These are phyloP conservation scores for Oligia strigilis DNA, from an alignment of 2,888 invertebrate genomes.

Conservation along the genomic window DNA sequence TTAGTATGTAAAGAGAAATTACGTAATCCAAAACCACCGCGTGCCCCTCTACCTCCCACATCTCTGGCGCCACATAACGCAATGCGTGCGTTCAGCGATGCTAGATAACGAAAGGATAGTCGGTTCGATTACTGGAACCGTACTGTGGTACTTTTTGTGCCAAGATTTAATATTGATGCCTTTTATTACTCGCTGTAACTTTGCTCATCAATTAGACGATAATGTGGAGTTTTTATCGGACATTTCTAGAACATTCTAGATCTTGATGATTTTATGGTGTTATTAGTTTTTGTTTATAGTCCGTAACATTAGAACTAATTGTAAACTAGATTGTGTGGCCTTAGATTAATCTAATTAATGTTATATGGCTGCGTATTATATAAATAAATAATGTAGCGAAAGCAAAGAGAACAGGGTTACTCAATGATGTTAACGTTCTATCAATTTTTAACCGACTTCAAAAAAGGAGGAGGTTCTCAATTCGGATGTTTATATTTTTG, in stretches of 20 bases:
- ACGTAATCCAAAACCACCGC: too few species aligned
- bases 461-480: too few species aligned
- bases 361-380: too few species aligned
- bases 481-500: too few species aligned
- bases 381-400: not conserved
- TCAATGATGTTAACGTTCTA: not conserved
- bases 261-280: conserved; percentile 30
- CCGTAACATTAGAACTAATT: conserved; percentile 44
- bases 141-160: conserved; percentile 45
- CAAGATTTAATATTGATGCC: conserved; percentile 55
- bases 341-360: not conserved
- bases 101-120: conserved; percentile 60
- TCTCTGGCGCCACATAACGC: conserved; percentile 52
- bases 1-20: too few species aligned
- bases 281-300: conserved; percentile 34
- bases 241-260: conserved; percentile 34
- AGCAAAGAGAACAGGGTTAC: not conserved
- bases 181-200: conserved; percentile 50
- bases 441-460: not conserved
- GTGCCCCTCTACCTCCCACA: conserved; percentile 6
- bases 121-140: conserved; percentile 60
- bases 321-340: conserved; percentile 11
- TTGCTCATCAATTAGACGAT: conserved; percentile 51
- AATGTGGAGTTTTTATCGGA: conserved; percentile 28
- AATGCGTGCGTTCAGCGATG: conserved; percentile 55